Evolutionary conservation across 2,888 invertebrate genomes (phyloP).

Genomic region (Acheta domesticus): DNA sequence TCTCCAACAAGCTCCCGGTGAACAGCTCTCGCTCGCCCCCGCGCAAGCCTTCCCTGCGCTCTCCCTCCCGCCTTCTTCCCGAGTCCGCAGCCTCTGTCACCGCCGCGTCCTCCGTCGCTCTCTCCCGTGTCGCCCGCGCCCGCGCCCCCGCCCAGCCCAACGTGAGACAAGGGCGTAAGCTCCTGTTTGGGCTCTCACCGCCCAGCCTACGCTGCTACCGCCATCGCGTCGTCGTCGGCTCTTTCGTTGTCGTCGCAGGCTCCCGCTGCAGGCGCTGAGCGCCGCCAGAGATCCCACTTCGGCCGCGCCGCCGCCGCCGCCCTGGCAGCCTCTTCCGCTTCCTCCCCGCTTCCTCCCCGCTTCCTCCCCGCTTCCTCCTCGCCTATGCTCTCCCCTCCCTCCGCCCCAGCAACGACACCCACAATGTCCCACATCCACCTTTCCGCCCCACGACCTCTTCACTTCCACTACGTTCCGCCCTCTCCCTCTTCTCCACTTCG

Average conservation of each 20-base stretch:
- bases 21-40: no score
- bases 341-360: neutral
- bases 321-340: neutral
- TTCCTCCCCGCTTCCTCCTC: no score
- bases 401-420: no score
- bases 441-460: no score
- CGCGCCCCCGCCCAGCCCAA: neutral
- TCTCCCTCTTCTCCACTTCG: neutral
- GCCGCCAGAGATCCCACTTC: slow-evolving; percentile 4
- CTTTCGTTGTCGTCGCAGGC: neutral
- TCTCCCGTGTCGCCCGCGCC: neutral
- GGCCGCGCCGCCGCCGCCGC: neutral
- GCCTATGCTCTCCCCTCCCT: no score
- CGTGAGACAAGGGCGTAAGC: neutral
- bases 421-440: no score
- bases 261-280: neutral
- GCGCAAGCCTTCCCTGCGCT: no score
- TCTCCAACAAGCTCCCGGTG: no score
- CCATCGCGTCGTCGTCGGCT: neutral
- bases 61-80: no score
- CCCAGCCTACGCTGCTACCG: neutral
- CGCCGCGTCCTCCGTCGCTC: no score
- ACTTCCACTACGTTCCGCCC: no score
- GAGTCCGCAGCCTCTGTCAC: no score
- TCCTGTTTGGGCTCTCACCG: neutral